phyloP scores from a whole-genome alignment of 1,140 invertebrate species.

The Globodera rostochiensis region DNA sequence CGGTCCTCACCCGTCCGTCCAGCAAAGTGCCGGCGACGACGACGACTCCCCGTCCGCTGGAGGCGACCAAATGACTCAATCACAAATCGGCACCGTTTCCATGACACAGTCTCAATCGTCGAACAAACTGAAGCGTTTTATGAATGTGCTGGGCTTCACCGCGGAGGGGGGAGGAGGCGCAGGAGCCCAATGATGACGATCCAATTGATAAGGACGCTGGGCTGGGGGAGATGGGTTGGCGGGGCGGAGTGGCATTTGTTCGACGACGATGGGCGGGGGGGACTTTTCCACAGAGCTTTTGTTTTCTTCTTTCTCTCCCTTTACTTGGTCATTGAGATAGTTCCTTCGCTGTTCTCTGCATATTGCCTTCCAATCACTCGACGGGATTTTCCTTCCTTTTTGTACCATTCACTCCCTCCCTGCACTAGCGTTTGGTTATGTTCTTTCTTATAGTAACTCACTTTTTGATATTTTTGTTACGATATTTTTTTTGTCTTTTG shows the following conservation, averaged over 20 bases:
- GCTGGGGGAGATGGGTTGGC: not conserved
- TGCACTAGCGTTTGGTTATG: not conserved
- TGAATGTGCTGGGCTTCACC: conserved; percentile 45
- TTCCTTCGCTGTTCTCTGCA: not conserved
- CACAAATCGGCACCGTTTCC: conserved; percentile 38
- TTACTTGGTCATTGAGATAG: not conserved
- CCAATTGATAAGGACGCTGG: not conserved
- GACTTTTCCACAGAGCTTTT: not conserved
- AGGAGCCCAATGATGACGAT: not conserved
- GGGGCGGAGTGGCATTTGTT: not conserved
- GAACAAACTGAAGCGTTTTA: conserved; percentile 42
- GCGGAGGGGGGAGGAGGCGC: conserved; percentile 21
- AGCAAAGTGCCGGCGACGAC: conserved; percentile 7
- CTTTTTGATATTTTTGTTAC: not conserved
- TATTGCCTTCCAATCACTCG: not conserved
- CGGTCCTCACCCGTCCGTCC: conserved; percentile 24
- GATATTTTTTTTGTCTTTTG: not conserved
- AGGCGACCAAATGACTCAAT: conserved; percentile 45
- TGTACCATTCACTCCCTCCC: not conserved
- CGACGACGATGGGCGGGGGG: not conserved
- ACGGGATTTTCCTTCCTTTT: not conserved
- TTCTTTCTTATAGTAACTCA: not conserved
- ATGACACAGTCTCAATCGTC: conserved; percentile 51
- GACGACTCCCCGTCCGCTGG: conserved; percentile 7
- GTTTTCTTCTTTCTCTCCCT: not conserved